These are phyloP conservation scores for Diuraphis noxia DNA, from an alignment of 1,140 invertebrate genomes.

Conservation along the genomic window DNA sequence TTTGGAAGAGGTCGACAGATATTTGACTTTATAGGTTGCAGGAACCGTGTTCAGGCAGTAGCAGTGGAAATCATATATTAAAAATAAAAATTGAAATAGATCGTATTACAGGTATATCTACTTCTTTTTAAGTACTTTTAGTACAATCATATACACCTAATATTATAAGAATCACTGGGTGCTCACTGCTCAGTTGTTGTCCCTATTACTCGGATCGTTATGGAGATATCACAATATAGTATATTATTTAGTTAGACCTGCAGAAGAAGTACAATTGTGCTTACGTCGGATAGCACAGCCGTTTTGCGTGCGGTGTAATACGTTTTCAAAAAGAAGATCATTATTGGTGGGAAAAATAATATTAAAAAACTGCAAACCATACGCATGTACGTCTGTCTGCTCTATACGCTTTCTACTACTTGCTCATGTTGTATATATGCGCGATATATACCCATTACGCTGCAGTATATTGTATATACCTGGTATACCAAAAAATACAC, in stretches of 20 bases:
- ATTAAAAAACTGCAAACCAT: not conserved
- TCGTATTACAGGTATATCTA: too few species aligned
- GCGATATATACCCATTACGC: not conserved
- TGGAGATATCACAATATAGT: not conserved
- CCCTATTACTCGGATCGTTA: not conserved
- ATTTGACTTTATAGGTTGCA: too few species aligned
- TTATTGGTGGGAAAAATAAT: not conserved
- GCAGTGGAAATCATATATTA: too few species aligned
- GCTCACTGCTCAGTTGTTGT: too few species aligned
- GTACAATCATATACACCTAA: too few species aligned
- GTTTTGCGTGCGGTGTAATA: not conserved
- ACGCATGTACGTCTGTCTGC: not conserved
- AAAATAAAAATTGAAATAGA: too few species aligned
- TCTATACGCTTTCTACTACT: constrained; percentile 13
- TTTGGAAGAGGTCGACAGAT: too few species aligned
- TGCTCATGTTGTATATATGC: not conserved
- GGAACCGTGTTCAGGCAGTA: too few species aligned
- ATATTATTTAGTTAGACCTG: not conserved
- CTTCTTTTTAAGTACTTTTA: too few species aligned
- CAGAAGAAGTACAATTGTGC: not conserved
- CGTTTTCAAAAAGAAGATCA: not conserved
- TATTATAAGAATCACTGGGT: too few species aligned
- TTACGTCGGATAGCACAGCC: not conserved
- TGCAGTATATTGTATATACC: not conserved
- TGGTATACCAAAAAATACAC: not conserved